Evolutionary conservation across 2,113 vertebrate genomes (phyloP).

Genomic region (Carassius carassius): DNA sequence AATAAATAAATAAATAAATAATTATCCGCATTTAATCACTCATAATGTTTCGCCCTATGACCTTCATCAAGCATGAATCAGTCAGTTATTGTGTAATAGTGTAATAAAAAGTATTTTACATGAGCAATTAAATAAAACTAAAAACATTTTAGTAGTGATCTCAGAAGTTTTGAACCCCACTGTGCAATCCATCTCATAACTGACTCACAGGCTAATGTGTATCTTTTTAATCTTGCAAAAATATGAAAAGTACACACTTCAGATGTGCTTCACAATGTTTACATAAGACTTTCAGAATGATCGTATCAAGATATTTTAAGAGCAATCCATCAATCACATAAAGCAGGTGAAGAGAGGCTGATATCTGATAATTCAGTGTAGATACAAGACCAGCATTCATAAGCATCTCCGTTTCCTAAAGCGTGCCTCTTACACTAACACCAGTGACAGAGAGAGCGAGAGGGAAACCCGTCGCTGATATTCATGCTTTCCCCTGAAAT

Average conservation of each 20-base stretch:
- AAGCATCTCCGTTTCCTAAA: neutral
- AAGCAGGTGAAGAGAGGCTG: constrained; percentile 35
- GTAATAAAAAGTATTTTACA: too few relatives aligned
- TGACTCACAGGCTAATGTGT: neutral
- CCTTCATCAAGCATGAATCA: too few relatives aligned
- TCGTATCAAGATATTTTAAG: constrained; percentile 19
- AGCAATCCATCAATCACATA: constrained; percentile 40
- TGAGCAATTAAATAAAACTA: too few relatives aligned
- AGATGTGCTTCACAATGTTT: neutral
- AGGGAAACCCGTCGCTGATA: constrained; percentile 32
- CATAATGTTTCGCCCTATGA: too few relatives aligned
- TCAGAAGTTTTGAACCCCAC: neutral
- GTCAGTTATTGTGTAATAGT: too few relatives aligned
- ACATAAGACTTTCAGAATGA: constrained; percentile 20
- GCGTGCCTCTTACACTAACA: neutral
- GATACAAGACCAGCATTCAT: constrained; percentile 31
- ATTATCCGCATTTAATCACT: too few relatives aligned
- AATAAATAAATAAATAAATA: too few relatives aligned
- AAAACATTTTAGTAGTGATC: neutral
- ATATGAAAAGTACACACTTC: neutral
- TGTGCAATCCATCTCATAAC: neutral
- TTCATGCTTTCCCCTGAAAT: constrained; percentile 24
- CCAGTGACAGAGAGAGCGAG: neutral
- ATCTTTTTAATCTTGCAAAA: neutral
- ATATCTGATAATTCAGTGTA: constrained; percentile 32